Evolutionary conservation across 2,888 invertebrate genomes (phyloP), one percentile per base, ranked within the genome.

Genomic region (Meganola albula): DNA sequence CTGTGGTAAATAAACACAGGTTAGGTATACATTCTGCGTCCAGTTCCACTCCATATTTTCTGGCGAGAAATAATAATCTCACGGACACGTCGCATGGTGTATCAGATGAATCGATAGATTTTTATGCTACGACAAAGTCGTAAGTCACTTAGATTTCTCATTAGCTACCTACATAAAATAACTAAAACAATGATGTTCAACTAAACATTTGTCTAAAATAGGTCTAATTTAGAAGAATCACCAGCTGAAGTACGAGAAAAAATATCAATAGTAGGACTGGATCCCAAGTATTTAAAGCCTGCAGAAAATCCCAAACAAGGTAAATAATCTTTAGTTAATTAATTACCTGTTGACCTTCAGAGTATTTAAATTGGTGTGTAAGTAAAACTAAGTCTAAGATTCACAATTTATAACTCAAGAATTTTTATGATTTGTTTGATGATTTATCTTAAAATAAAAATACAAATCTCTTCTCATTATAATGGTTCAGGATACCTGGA

Each of bases 231-330:
- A 34, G 75, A 80, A 44, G 76, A 77, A 10, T 78, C 74, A 34
- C 68, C 77, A n/a, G 60, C 59, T 12, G 61, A 57, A 31, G 37
- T 48, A n/a, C 45, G 54, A 35, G 58, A 57, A 10, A 60, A 47
- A 21, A 45, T 28, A 14, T 48, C 24, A 18, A 76, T 62, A 60
- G 44, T 59, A 24, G 82, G 79, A 12, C 47, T 85, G 29, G 82
- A 85, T 59, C 79, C 82, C 0, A 84, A 76, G 52, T 85, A 85
- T 58, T 59, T 85, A 23, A 66, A 70, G 42, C 84, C 84, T 10
- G 72, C 73, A 3, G 45, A 55, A 25, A 67, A 50, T 21, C 71
- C 68, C 8, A 65, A 63, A 32, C 53, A 49, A 37, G 34, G 38
- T 38, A 35, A 44, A 27, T 40, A n/a, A n/a, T n/a, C n/a, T n/a